These are phyloP conservation scores for Epirrhoe tristata DNA, from an alignment of 2,888 invertebrate genomes.

Conservation along the genomic window DNA sequence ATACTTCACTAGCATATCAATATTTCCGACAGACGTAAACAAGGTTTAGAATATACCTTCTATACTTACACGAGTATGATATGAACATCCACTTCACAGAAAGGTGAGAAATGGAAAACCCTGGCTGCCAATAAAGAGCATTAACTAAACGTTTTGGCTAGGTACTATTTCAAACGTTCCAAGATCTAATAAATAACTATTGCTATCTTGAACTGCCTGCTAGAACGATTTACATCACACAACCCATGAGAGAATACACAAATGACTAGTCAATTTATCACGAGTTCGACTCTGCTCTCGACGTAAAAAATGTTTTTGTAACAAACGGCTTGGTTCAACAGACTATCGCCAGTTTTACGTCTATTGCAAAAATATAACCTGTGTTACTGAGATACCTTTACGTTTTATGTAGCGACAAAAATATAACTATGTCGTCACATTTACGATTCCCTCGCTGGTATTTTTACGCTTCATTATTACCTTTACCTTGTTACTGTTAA, in stretches of 20 bases:
- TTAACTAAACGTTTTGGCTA: neutral
- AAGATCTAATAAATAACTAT: slow-evolving; percentile 2
- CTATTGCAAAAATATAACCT: slow-evolving; percentile 31
- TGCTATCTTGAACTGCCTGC: neutral
- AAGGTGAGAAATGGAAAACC: slow-evolving; percentile 3
- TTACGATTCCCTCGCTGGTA: slow-evolving; percentile 11
- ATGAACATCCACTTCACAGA: neutral
- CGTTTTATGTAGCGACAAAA: slow-evolving; percentile 44
- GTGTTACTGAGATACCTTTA: slow-evolving; percentile 35
- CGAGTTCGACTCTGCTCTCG: slow-evolving; percentile 46
- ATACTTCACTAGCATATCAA: too few species aligned
- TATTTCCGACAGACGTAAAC: too few species aligned
- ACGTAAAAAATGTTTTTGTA: slow-evolving; percentile 58
- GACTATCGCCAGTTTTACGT: slow-evolving; percentile 33
- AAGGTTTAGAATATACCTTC: neutral
- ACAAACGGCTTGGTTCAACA: slow-evolving; percentile 49
- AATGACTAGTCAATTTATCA: slow-evolving; percentile 60
- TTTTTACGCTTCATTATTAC: slow-evolving; percentile 2
- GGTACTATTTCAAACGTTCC: neutral
- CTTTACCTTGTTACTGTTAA: slow-evolving; percentile 1
- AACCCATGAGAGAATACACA: slow-evolving; percentile 42
- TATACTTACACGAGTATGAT: neutral
- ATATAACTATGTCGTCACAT: slow-evolving; percentile 25
- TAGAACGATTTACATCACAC: slow-evolving; percentile 7
- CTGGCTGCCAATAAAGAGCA: neutral